Conservation (phyloP, 2,888 invertebrate species). For the Neoaliturus tenellus region DNA sequence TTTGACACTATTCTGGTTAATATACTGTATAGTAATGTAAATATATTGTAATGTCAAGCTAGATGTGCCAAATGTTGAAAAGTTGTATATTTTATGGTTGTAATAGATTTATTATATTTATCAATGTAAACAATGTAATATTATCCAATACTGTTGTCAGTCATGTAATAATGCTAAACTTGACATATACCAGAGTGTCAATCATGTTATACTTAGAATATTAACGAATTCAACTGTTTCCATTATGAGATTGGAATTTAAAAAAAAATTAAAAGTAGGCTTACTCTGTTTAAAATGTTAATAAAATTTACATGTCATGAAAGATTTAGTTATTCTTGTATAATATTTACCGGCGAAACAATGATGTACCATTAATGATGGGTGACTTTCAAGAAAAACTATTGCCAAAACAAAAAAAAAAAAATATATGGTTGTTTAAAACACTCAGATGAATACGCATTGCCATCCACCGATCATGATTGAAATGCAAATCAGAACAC, state of each 20-base stretch:
- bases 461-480: not conserved
- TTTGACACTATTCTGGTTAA: not conserved
- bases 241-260: no score
- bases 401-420: not conserved
- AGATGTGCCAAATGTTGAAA: slow-evolving; percentile 36
- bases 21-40: slow-evolving; percentile 19
- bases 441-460: not conserved
- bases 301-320: not conserved
- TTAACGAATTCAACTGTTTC: not conserved
- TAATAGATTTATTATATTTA: slow-evolving; percentile 8
- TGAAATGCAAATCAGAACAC: not conserved
- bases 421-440: not conserved
- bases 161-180: not conserved
- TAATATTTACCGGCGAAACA: no score
- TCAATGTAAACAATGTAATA: not conserved
- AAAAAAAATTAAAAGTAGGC: no score
- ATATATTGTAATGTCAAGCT: slow-evolving; percentile 36
- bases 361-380: no score
- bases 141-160: not conserved
- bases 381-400: not conserved
- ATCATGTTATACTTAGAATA: not conserved
- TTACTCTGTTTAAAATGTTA: no score
- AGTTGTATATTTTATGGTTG: slow-evolving; percentile 27
- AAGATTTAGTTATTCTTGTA: no score
- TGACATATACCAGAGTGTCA: not conserved